Conservation (phyloP, 2,113 vertebrate species). For the Otis tarda region DNA sequence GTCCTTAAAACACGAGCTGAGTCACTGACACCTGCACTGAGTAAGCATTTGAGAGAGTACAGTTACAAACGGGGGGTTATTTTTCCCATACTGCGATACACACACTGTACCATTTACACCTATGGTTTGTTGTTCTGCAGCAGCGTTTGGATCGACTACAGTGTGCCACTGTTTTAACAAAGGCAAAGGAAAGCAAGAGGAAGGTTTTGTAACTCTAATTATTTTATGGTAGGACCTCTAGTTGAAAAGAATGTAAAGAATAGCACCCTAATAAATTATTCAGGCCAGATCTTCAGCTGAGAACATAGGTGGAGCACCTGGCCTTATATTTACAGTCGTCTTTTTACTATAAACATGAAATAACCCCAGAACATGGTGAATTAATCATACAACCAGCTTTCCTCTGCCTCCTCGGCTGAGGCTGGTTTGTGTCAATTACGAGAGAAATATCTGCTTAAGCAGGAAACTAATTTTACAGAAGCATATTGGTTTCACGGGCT, state of each 20-base stretch:
- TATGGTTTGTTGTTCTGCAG: neutral
- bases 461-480: conserved; percentile 49
- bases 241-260: neutral
- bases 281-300: conserved; percentile 10
- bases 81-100: neutral
- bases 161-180: neutral
- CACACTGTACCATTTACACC: neutral
- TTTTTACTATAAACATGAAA: conserved; percentile 9
- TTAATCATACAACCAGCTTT: neutral
- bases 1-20: neutral
- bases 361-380: conserved; percentile 11
- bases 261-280: conserved; percentile 23
- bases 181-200: neutral
- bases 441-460: conserved; percentile 39
- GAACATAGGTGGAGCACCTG: conserved; percentile 30
- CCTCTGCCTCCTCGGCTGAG: neutral
- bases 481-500: neutral
- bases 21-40: neutral
- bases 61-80: neutral
- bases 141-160: neutral
- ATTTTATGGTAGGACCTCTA: neutral
- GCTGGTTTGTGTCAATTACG: conserved; percentile 48
- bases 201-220: neutral
- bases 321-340: neutral
- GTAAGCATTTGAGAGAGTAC: neutral